Evolutionary conservation across 2,113 vertebrate species (phyloP).

Genomic region (Anhinga anhinga): DNA sequence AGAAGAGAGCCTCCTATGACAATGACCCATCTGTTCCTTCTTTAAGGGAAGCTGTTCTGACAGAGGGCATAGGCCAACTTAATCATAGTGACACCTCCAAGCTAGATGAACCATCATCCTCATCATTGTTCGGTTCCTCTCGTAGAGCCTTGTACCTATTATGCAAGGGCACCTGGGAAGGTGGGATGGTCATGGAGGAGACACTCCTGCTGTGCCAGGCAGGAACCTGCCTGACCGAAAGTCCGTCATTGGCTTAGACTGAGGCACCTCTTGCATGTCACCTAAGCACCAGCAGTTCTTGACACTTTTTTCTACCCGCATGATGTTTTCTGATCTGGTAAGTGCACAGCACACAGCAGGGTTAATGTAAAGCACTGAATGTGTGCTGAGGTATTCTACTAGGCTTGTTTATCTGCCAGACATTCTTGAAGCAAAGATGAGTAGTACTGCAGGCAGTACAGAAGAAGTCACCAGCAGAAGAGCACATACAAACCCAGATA

Average conservation of each 20-base stretch:
- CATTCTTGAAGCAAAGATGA: background rate
- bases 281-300: background rate
- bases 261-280: background rate
- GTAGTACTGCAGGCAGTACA: background rate
- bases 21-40: background rate
- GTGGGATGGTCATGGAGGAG: background rate
- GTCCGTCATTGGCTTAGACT: background rate
- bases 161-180: background rate
- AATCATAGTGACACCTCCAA: background rate
- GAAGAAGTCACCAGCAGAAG: background rate
- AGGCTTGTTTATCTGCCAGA: background rate
- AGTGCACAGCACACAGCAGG: background rate
- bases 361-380: background rate
- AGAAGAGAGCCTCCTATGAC: background rate
- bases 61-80: background rate
- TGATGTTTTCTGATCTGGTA: background rate
- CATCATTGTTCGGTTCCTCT: background rate
- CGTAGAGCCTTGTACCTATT: background rate
- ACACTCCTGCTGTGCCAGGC: rapidly evolving
- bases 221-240: background rate
- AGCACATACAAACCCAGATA: background rate
- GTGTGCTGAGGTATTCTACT: background rate
- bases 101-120: background rate
- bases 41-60: background rate
- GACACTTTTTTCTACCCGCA: background rate